phyloP scores from a whole-genome alignment of 1,140 invertebrate species.

The Dinoponera quadriceps region DNA sequence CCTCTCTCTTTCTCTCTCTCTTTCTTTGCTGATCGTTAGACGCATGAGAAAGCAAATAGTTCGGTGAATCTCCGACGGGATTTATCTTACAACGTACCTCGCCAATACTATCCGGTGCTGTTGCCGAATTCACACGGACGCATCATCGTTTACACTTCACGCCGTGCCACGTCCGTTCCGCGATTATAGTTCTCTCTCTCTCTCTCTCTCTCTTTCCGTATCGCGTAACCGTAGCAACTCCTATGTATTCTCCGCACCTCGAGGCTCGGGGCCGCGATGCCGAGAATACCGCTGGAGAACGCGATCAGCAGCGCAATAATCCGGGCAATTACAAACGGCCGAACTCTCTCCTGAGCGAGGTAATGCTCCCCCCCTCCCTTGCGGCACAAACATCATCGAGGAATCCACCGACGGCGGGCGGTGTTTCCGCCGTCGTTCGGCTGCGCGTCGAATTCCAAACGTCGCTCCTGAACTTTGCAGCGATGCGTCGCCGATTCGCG shows the following conservation, averaged over 20 bases:
- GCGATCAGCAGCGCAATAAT: too few relatives aligned
- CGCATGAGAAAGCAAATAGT: constrained; percentile 1
- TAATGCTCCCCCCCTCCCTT: too few relatives aligned
- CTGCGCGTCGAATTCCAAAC: constrained; percentile 5
- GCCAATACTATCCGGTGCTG: background rate
- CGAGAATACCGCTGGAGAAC: too few relatives aligned
- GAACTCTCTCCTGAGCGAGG: too few relatives aligned
- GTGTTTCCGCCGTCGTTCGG: too few relatives aligned
- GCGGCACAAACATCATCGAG: too few relatives aligned
- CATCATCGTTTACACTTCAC: constrained; percentile 28
- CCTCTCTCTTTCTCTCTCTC: background rate
- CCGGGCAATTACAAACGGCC: too few relatives aligned
- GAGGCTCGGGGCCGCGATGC: too few relatives aligned
- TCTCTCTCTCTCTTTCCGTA: too few relatives aligned
- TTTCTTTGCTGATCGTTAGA: background rate
- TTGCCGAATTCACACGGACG: constrained; percentile 28
- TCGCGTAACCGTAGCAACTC: too few relatives aligned
- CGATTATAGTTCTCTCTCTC: too few relatives aligned
- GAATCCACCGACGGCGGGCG: background rate
- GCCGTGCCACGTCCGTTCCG: background rate
- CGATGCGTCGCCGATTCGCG: background rate
- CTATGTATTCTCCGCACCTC: too few relatives aligned
- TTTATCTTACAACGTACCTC: background rate
- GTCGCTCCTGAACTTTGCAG: constrained; percentile 35
- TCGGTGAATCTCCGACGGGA: background rate